A percentile compares a stretch with the other conserved stretches of the same genome.
phyloP scores from a whole-genome alignment of 2,888 invertebrate genomes.

The Trichopoda pennipes region DNA sequence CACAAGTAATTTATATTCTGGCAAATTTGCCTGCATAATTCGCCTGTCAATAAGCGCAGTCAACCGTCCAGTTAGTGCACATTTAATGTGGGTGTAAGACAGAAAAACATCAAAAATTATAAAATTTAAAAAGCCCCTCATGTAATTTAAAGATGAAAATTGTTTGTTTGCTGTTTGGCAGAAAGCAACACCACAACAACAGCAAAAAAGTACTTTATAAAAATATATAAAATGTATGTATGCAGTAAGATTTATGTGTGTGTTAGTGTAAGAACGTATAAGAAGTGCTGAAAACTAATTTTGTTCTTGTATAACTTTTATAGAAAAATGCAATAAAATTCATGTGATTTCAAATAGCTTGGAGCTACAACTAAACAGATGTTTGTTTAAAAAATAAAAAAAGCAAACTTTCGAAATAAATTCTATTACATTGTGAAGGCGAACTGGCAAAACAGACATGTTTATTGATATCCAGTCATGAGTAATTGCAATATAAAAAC shows the following conservation, averaged over 20 bases:
- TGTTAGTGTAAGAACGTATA: neutral
- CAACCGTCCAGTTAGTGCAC: neutral
- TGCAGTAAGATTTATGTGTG: too few relatives aligned
- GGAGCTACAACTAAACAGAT: conserved; percentile 26
- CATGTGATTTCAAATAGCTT: conserved; percentile 12
- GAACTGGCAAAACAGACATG: conserved; percentile 28
- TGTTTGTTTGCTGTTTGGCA: conserved; percentile 9
- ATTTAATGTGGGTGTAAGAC: neutral
- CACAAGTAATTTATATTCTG: conserved; percentile 12
- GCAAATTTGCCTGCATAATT: conserved; percentile 2
- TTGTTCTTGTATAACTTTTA: neutral
- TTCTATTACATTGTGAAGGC: conserved; percentile 2
- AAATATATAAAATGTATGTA: too few relatives aligned
- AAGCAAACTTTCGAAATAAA: neutral
- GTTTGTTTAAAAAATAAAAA: conserved; percentile 3
- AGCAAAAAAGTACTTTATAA: neutral
- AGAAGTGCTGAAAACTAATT: conserved; percentile 36
- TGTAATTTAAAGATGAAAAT: conserved; percentile 44
- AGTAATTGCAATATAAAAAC: conserved; percentile 29
- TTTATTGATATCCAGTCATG: conserved; percentile 7
- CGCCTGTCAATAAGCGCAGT: neutral
- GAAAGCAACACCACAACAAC: conserved; percentile 1
- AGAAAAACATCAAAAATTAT: neutral
- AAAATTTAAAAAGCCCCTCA: conserved; percentile 1
- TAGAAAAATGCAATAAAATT: conserved; percentile 30